A percentile compares a stretch with the other conserved stretches of the same genome.
phyloP scores from a whole-genome alignment of 2,888 invertebrate genomes.

The Agelastica alni region DNA sequence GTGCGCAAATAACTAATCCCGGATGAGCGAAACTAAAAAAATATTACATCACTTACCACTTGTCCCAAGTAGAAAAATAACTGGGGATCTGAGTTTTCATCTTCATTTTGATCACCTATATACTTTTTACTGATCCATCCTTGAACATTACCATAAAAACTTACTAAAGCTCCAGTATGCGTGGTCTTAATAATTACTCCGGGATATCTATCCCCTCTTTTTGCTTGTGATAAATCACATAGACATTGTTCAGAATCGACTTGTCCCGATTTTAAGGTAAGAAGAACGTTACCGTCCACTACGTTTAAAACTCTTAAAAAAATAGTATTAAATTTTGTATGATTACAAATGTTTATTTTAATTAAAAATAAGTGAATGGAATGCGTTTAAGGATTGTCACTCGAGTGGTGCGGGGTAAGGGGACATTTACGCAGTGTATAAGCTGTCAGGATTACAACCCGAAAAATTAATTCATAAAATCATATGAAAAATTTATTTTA shows the following conservation, averaged over 20 bases:
- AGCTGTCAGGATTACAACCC: no score
- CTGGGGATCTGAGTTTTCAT: slow-evolving; percentile 44
- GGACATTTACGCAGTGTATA: no score
- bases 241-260: slow-evolving; percentile 63
- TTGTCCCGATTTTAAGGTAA: slow-evolving; percentile 71
- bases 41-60: slow-evolving; percentile 54
- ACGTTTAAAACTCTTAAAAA: no score
- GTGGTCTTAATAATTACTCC: slow-evolving; percentile 62
- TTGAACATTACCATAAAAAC: slow-evolving; percentile 64
- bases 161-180: slow-evolving; percentile 59
- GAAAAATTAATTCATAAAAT: no score
- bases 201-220: slow-evolving; percentile 60
- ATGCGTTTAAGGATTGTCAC: no score
- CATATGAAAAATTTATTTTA: no score
- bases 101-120: slow-evolving; percentile 38
- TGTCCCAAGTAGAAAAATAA: slow-evolving; percentile 65
- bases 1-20: no score
- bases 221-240: slow-evolving; percentile 58
- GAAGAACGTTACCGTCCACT: no score
- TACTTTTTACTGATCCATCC: slow-evolving; percentile 56
- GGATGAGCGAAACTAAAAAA: slow-evolving; percentile 5
- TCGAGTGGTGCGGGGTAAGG: no score
- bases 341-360: no score
- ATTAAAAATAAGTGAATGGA: no score
- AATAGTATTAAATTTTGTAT: no score